Conservation (phyloP, 1,140 invertebrate species). For the Gryon sp. region DNA sequence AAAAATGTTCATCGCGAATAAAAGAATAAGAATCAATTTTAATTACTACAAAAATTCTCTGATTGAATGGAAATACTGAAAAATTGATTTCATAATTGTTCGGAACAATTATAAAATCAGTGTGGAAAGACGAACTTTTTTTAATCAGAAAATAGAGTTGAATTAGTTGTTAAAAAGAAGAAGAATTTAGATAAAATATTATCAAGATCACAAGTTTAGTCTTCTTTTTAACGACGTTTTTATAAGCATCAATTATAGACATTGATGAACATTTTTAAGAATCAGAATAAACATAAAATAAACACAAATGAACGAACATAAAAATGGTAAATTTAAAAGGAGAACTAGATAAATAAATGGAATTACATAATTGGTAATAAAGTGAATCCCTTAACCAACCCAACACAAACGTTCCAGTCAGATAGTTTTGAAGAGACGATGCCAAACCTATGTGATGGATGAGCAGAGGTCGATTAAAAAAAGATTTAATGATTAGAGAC, state of each 20-base stretch:
- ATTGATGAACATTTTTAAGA: conserved; percentile 60
- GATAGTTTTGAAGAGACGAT: conserved; percentile 72
- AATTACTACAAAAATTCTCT: no score
- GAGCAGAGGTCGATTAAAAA: conserved; percentile 49
- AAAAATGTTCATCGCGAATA: conserved; percentile 31
- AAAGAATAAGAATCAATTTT: conserved; percentile 6
- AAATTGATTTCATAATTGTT: no score
- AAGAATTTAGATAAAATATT: no score
- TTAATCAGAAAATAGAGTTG: no score
- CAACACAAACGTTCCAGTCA: conserved; percentile 77
- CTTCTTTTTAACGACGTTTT: no score
- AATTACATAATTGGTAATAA: conserved; percentile 32
- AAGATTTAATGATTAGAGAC: conserved; percentile 59
- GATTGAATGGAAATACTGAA: no score
- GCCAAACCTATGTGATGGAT: conserved; percentile 67
- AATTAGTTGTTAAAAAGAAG: no score
- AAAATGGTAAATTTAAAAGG: conserved; percentile 9
- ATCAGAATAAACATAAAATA: conserved; percentile 44
- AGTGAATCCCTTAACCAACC: conserved; percentile 76
- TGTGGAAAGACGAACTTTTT: no score
- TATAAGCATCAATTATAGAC: no score
- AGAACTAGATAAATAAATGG: conserved; percentile 21
- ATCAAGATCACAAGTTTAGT: no score
- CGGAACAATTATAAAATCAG: no score
- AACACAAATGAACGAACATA: conserved; percentile 23